These are phyloP conservation scores for Hydrophis major DNA, from an alignment of 2,797 vertebrate genomes.

Conservation along the genomic window DNA sequence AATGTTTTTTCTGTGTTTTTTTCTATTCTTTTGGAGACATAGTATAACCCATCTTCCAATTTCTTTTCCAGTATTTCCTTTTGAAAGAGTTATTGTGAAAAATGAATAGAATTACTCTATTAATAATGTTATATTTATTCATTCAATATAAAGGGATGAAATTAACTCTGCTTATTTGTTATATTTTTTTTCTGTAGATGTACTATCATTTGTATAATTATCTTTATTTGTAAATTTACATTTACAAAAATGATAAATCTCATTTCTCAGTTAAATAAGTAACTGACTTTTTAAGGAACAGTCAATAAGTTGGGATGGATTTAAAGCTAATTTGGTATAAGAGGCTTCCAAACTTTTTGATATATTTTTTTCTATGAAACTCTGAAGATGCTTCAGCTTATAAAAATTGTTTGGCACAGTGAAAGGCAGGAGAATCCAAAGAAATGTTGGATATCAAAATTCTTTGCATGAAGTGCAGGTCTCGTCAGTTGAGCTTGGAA, in stretches of 20 bases:
- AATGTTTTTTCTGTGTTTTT: slow-evolving; percentile 58
- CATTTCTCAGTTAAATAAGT: background rate
- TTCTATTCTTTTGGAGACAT: slow-evolving; percentile 69
- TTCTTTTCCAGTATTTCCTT: slow-evolving; percentile 71
- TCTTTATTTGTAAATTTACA: background rate
- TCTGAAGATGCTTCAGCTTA: background rate
- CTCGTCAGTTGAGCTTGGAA: background rate
- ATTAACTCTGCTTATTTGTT: background rate
- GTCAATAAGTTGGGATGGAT: background rate
- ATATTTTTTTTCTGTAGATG: fast-evolving
- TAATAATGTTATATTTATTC: fast-evolving
- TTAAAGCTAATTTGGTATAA: background rate
- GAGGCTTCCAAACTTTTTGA: background rate
- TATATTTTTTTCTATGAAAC: background rate
- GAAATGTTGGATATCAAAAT: background rate
- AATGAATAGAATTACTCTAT: background rate
- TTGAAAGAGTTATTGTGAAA: slow-evolving; percentile 39
- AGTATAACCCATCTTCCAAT: slow-evolving; percentile 63
- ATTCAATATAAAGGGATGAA: fast-evolving
- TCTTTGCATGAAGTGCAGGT: background rate
- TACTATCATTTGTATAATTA: background rate
- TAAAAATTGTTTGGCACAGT: background rate
- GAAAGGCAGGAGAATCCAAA: background rate
- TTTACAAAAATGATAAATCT: background rate
- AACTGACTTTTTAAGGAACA: background rate